Evolutionary conservation across 37 sponge, comb jelly and placozoan species (phyloP), one percentile per base, ranked within the genome.

Genomic region (Tethya wilhelma): DNA sequence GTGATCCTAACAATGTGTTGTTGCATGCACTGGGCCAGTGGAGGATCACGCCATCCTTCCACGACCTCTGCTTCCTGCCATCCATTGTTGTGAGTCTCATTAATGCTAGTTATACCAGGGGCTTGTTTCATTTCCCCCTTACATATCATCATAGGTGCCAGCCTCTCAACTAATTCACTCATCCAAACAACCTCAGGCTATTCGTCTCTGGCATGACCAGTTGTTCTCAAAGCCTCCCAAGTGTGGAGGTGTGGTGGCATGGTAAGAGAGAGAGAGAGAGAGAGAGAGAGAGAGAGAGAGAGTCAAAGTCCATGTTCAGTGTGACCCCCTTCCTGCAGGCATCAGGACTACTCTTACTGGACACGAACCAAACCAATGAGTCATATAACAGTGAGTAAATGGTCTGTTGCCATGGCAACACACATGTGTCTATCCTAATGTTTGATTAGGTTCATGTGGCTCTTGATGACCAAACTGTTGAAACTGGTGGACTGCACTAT

Each of bases 141-240:
- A 11, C 28, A 11, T 26, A 11, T 28, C 62, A 8, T 56, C 38
- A 12, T 58, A 89, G 90, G 79, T 83, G 1, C 80, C 90, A 2
- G 68, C 74, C 31, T 55, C 90, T 20, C 90, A 89, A 80, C 58
- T 89, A 49, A 69, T 89, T 23, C 62, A 84, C 38, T 76, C 84
- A n/a, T 42, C 55, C 42, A 75, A 66, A 32, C 45, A 79, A 20
- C 73, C 59, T 26, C 12, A n/a, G 0, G 12, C 68, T 33, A 70
- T 89, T 44, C 74, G 90, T 38, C 60, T 89, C n/a, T 89, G 90
- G 90, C 90, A 89, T 59, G 90, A 89, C 57, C 90, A 89, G 75
- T 62, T 89, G 46, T 89, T 89, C 63, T 79, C 84, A 62, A 89
- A 89, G 49, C 90, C 90, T 22, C 80, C 90, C 34, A 25, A 76